Conservation (phyloP, 2,113 vertebrate genomes). For the Dascyllus trimaculatus region DNA sequence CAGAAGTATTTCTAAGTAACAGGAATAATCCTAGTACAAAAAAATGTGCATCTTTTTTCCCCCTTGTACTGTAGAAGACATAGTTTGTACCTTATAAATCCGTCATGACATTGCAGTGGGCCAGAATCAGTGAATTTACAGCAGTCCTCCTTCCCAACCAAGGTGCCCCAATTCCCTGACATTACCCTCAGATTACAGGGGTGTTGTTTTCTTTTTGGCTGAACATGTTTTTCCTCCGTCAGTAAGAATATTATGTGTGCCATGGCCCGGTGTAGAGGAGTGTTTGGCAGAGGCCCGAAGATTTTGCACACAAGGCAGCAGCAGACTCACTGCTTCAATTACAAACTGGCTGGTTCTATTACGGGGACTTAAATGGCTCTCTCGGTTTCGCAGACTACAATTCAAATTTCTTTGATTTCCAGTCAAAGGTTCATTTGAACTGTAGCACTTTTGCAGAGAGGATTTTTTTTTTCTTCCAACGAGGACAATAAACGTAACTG, state of each 20-base stretch:
- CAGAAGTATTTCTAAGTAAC: neutral
- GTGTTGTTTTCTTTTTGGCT: slow-evolving; percentile 37
- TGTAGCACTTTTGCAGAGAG: slow-evolving; percentile 12
- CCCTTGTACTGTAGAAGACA: neutral
- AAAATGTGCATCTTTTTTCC: neutral
- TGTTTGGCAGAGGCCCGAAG: slow-evolving; percentile 30
- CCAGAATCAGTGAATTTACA: slow-evolving; percentile 29
- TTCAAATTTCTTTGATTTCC: slow-evolving; percentile 35
- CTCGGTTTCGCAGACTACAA: slow-evolving; percentile 47
- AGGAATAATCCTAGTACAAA: neutral
- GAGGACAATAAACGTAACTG: neutral
- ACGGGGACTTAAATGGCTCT: slow-evolving; percentile 30
- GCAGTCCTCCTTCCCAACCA: slow-evolving; percentile 7
- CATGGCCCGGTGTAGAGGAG: neutral
- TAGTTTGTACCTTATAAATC: slow-evolving; percentile 31
- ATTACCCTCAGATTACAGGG: slow-evolving; percentile 42
- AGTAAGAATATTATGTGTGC: slow-evolving; percentile 16
- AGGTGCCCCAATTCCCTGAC: neutral
- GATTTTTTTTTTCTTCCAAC: neutral
- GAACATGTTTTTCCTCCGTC: slow-evolving; percentile 2
- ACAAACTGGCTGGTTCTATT: slow-evolving; percentile 53
- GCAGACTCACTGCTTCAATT: slow-evolving; percentile 45
- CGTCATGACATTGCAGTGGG: slow-evolving; percentile 12
- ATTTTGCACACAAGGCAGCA: slow-evolving; percentile 27
- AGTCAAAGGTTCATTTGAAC: slow-evolving; percentile 43